Evolutionary conservation across 2,797 vertebrate species (phyloP).

Genomic region (Cottoperca gobio): DNA sequence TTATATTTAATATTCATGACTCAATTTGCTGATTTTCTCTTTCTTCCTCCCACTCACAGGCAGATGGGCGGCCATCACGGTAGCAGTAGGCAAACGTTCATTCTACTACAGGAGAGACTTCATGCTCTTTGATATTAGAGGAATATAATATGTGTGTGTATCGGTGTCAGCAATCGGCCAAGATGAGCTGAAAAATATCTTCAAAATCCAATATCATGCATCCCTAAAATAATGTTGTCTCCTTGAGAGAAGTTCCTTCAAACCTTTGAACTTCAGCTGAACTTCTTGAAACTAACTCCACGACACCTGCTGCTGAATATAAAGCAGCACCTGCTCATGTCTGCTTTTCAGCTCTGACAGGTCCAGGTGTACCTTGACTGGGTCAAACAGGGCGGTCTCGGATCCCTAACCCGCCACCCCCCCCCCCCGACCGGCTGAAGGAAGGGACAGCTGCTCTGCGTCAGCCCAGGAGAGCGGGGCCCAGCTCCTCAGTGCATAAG

Average conservation of each 20-base stretch:
- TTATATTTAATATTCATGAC: slow-evolving; percentile 64
- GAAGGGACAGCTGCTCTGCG: slow-evolving; percentile 84
- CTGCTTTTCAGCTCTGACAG: slow-evolving; percentile 59
- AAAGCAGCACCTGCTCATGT: slow-evolving; percentile 73
- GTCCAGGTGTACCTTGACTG: slow-evolving; percentile 71
- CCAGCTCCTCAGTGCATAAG: slow-evolving; percentile 70
- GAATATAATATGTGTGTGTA: too few relatives aligned
- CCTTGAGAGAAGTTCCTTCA: slow-evolving; percentile 57
- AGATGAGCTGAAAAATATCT: too few relatives aligned
- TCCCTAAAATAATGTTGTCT: slow-evolving; percentile 4
- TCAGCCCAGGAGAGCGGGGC: slow-evolving; percentile 52
- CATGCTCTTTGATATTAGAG: too few relatives aligned
- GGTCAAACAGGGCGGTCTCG: slow-evolving; percentile 65
- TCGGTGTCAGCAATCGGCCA: too few relatives aligned
- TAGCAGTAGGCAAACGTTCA: too few relatives aligned
- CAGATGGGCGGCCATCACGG: slow-evolving; percentile 74
- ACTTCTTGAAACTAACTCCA: slow-evolving; percentile 40
- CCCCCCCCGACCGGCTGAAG: slow-evolving; percentile 66
- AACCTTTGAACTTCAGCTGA: slow-evolving; percentile 51
- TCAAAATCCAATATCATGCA: too few relatives aligned
- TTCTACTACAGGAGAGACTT: too few relatives aligned
- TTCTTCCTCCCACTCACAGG: slow-evolving; percentile 70
- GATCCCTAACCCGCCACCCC: slow-evolving; percentile 24
- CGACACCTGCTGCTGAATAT: slow-evolving; percentile 68
- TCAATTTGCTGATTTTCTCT: slow-evolving; percentile 67